Percentiles rank a stretch among this genome's conserved stretches.
These are phyloP conservation scores for Callaeas wilsoni DNA, from an alignment of 2,113 vertebrate species.

Conservation along the genomic window DNA sequence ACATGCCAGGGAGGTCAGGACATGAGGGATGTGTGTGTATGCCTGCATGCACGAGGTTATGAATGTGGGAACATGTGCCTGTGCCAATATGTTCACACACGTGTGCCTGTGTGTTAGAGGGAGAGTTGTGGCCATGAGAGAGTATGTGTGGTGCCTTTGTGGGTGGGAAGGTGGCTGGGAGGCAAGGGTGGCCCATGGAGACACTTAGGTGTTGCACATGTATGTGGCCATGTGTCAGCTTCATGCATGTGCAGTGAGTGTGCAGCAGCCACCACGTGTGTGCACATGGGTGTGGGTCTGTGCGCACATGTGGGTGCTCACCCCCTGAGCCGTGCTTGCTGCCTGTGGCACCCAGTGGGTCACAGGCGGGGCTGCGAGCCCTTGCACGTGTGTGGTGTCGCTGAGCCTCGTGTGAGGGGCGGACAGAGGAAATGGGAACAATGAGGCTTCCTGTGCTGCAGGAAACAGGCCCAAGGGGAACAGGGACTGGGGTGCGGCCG, in stretches of 20 bases:
- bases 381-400: neutral
- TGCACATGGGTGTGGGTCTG: accelerated
- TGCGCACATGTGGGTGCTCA: accelerated
- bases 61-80: neutral
- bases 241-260: accelerated
- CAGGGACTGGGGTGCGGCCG: accelerated
- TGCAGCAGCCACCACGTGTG: accelerated
- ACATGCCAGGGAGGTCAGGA: neutral
- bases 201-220: accelerated
- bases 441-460: slow-evolving; percentile 68
- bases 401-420: neutral
- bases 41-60: accelerated
- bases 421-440: slow-evolving; percentile 70
- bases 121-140: neutral
- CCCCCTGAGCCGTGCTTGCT: accelerated
- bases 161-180: neutral
- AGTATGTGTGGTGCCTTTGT: accelerated
- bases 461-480: slow-evolving; percentile 57
- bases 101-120: neutral
- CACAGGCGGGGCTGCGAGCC: accelerated
- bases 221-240: accelerated
- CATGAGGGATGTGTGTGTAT: accelerated
- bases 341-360: accelerated
- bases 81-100: neutral
- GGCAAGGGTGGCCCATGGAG: accelerated